These are phyloP conservation scores for Beaufortia kweichowensis DNA, from an alignment of 2,113 vertebrate species.

Conservation along the genomic window DNA sequence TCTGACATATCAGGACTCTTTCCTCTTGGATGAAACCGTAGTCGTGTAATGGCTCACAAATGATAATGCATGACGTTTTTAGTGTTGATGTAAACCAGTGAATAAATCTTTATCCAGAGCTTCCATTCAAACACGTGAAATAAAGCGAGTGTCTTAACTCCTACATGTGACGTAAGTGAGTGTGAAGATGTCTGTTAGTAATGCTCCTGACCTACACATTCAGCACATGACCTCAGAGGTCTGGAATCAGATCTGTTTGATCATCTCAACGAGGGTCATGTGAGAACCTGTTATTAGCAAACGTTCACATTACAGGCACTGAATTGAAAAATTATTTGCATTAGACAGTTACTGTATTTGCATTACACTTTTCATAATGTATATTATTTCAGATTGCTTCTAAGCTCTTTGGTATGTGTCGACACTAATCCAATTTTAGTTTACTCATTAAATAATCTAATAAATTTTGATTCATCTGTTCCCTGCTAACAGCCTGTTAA, in stretches of 20 bases:
- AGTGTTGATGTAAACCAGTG: no score
- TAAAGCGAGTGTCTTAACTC: no score
- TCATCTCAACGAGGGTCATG: background rate
- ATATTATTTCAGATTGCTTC: background rate
- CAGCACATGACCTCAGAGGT: slow-evolving; percentile 2
- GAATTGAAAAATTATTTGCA: no score
- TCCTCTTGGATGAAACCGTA: background rate
- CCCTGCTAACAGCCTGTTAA: slow-evolving; percentile 5
- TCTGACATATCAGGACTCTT: background rate
- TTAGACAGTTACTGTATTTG: no score
- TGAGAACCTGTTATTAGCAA: slow-evolving; percentile 24
- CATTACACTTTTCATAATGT: no score
- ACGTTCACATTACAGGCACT: background rate
- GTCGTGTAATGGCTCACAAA: background rate
- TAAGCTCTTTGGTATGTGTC: slow-evolving; percentile 12
- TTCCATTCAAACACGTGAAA: no score
- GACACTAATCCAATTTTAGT: slow-evolving; percentile 17
- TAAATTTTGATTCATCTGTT: slow-evolving; percentile 10
- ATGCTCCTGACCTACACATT: background rate
- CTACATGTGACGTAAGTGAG: no score
- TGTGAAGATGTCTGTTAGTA: background rate
- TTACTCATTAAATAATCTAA: slow-evolving; percentile 28
- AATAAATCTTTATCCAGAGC: no score
- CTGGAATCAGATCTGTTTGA: slow-evolving; percentile 20
- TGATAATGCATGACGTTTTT: background rate